Base-by-base conservation (phyloP, 2,113 vertebrate species). In the Struthidea cinerea region DNA sequence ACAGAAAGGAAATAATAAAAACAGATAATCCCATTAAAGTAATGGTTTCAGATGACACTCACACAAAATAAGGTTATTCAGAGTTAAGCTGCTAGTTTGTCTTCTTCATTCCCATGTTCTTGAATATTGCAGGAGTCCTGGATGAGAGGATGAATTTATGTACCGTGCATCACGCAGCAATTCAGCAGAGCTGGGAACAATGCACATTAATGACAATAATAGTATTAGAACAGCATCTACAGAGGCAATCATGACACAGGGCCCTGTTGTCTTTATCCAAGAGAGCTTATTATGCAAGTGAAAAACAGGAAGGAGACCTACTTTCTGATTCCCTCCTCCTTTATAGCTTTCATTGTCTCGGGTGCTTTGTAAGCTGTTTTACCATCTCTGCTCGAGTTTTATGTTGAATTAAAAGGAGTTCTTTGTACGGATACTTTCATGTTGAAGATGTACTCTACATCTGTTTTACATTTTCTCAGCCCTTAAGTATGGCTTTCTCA, bases 1-100 rank as follows among this genome's bases (percentile, higher is more conserved):
- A 71, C 85, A 71, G 85, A 94, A 86, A 96, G 93, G 90, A 96
- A 97, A 96, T 90, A 92, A 96, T 97, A 96, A 97, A 96, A 96
- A 57, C 71, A 88, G 93, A 94, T 94, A 97, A 96, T 96, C 90
- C 37, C 68, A 90, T 96, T 96, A 92, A 94, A 96, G 64, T 93
- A 88, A 95, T 81, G 88, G 86, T 92, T 96, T 96, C 73, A 75
- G 86, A 94, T 96, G 90, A 87, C 88, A 95, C 82, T 56, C 76
- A 67, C 68, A 93, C 64, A 74, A 88, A 96, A 95, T 94, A 96
- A 92, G 90, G 92, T 96, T 96, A 96, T 95, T 90, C 53, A 52
- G 89, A 95, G 92, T 90, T 97, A 96, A 96, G 91, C 90, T 90
- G 92, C 84, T 94, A 95, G 71, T 95, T 96, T 96, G 60, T 97